Base-by-base conservation (phyloP, 2,888 invertebrate genomes). In the Blastobasis adustella region DNA sequence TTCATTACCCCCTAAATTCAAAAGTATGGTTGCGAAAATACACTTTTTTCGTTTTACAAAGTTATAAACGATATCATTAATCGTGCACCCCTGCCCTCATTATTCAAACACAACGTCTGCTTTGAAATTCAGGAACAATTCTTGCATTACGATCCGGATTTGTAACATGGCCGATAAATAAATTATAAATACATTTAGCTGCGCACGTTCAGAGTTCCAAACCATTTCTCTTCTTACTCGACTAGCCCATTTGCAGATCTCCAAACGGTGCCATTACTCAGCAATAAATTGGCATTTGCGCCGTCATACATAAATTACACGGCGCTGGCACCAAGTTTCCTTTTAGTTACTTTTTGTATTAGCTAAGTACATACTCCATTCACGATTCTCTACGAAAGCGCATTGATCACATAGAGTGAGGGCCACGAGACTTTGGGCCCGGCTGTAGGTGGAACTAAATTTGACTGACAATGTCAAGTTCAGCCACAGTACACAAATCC, bases 201-300 rank as follows among this genome's bases (percentile, higher is more conserved):
- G 77, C 71, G 79, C 73, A 80, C 79, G 10, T 23, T 23, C 23
- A 23, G 23, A 9, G 76, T 81, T 82, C 79, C 71, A 66, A 78
- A 78, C 83, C 84, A 84, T 86, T 86, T 84, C 86, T 83, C 85
- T 85, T 82, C 82, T 80, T 80, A 78, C 79, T 81, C 83, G 81
- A 77, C 82, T 85, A 77, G 84, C 79, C 84, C 85, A 84, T 85
- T 87, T 83, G 82, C 84, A 86, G 85, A 86, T 87, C 82, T 86
- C 81, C 79, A 82, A 87, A 85, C 82, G 82, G 80, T 78, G 73
- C 84, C 81, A 87, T 88, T 87, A 88, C 85, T 87, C 87, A 86
- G 85, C 86, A 82, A 87, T 87, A 88, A 87, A 87, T 87, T 87
- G 87, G 87, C 82, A 84, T 87, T 87, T 85, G 81, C 79, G 82